phyloP scores from a whole-genome alignment of 1,140 invertebrate genomes.

The Penaeus japonicus region DNA sequence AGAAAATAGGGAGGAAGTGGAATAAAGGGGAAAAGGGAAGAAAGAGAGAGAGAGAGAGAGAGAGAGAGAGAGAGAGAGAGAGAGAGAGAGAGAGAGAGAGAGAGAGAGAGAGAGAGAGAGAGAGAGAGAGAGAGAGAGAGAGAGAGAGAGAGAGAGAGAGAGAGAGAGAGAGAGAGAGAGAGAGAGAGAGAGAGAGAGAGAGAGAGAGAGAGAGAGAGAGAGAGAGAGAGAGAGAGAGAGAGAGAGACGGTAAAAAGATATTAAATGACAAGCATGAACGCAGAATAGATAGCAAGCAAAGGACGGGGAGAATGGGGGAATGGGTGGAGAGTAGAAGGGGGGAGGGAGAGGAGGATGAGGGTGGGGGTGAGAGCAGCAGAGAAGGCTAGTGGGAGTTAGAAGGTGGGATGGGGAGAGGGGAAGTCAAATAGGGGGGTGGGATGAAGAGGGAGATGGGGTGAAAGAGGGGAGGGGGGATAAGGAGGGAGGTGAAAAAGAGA shows the following conservation, averaged over 20 bases:
- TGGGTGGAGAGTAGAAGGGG: too few relatives aligned
- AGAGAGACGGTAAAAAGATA: not conserved
- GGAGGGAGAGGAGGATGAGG: too few relatives aligned
- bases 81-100: not conserved
- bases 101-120: constrained; percentile 18
- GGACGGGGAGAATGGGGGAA: too few relatives aligned
- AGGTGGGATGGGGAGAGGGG: too few relatives aligned
- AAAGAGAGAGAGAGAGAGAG: not conserved
- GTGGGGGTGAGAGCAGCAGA: too few relatives aligned
- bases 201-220: not conserved
- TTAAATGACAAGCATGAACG: too few relatives aligned
- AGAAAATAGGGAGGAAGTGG: not conserved
- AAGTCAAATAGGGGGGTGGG: too few relatives aligned
- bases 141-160: not conserved
- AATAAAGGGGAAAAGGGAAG: not conserved
- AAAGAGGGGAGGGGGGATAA: too few relatives aligned
- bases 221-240: not conserved
- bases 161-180: not conserved
- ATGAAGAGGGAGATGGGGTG: too few relatives aligned
- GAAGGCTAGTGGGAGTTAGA: too few relatives aligned
- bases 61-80: not conserved
- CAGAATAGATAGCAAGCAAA: too few relatives aligned
- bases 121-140: not conserved
- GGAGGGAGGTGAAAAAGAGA: too few relatives aligned
- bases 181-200: not conserved